phyloP scores from a whole-genome alignment of 2,113 vertebrate genomes.

The Phylloscopus whistleri region DNA sequence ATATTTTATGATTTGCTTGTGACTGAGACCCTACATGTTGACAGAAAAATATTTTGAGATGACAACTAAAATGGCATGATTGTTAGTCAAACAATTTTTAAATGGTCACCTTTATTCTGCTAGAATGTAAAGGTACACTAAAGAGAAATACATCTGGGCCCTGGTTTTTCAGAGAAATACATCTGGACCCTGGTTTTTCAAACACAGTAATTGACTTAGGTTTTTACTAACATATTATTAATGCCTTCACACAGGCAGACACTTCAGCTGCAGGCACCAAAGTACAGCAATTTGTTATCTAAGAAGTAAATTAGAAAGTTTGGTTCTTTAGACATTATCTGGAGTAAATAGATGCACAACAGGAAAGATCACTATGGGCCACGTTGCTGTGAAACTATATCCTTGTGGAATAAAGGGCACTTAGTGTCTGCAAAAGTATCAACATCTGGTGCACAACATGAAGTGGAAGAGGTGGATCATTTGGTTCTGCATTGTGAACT shows the following conservation, averaged over 20 bases:
- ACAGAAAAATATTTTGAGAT: not conserved
- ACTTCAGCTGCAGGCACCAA: not conserved
- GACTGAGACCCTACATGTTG: not conserved
- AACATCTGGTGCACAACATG: slow-evolving; percentile 12
- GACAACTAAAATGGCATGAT: not conserved
- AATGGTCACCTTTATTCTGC: not conserved
- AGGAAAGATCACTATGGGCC: not conserved
- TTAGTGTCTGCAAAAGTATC: not conserved
- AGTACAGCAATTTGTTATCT: not conserved
- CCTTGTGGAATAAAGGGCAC: not conserved
- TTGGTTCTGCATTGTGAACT: not conserved
- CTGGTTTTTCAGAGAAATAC: not conserved
- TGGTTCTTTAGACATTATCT: not conserved
- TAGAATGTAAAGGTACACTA: not conserved
- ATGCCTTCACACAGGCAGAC: not conserved
- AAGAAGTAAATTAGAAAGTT: not conserved
- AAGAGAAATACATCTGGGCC: not conserved
- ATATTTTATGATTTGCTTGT: not conserved
- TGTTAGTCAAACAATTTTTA: not conserved
- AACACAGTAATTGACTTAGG: not conserved
- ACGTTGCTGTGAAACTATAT: not conserved
- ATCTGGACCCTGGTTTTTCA: not conserved
- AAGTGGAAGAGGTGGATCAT: not conserved
- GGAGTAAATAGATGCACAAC: not conserved
- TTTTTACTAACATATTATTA: not conserved